Evolutionary conservation across 2,113 vertebrate species (phyloP).

Genomic region (Laticauda laticaudata): DNA sequence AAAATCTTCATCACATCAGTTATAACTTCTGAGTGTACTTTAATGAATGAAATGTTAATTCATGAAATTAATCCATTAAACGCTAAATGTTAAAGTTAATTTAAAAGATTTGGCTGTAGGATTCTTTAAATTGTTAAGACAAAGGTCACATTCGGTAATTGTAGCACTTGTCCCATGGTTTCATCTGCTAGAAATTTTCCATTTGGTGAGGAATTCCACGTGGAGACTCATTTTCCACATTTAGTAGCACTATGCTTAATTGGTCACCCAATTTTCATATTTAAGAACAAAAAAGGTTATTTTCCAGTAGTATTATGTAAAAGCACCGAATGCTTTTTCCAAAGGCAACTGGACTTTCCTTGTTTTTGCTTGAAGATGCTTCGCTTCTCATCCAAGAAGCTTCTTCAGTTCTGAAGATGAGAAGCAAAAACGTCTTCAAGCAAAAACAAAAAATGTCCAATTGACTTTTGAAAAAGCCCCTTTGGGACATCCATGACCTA

Average conservation of each 20-base stretch:
- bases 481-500: background rate
- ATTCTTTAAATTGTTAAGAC: background rate
- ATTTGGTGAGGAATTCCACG: background rate
- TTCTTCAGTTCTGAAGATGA: background rate
- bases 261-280: background rate
- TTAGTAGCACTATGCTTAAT: background rate
- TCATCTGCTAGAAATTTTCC: background rate
- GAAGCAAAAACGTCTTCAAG: background rate
- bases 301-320: background rate
- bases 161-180: background rate
- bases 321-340: background rate
- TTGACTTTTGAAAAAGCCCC: background rate
- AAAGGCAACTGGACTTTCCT: background rate
- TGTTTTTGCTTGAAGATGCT: background rate
- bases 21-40: background rate
- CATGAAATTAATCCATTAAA: background rate
- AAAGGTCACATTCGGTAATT: background rate
- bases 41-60: background rate
- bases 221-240: background rate
- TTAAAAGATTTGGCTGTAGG: background rate
- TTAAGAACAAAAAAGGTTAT: background rate
- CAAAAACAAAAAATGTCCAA: background rate
- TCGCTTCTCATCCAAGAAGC: background rate
- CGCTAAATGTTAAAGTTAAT: background rate
- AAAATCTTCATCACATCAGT: background rate